Conservation (phyloP, 2,888 invertebrate genomes). For the Cantharis rufa region DNA sequence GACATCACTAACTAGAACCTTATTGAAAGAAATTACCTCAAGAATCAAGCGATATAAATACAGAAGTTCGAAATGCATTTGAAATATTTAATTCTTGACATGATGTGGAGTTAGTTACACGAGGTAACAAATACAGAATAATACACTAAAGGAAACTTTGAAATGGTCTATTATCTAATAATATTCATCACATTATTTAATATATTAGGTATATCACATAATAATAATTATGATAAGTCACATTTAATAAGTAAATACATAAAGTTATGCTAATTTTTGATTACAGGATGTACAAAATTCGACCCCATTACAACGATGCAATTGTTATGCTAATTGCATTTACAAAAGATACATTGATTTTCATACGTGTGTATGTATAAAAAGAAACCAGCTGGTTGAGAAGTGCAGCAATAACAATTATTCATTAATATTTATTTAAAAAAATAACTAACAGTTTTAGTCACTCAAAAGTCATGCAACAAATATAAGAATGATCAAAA, state of each 20-base stretch:
- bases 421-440: background rate
- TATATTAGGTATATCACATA: background rate
- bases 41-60: too few relatives aligned
- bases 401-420: background rate
- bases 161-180: background rate
- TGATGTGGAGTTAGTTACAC: background rate
- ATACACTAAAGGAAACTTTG: background rate
- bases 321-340: background rate
- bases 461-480: background rate
- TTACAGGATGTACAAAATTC: background rate
- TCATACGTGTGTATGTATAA: background rate
- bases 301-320: background rate
- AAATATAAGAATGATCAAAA: background rate
- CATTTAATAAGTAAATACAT: background rate
- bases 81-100: background rate
- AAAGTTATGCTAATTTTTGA: background rate
- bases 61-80: background rate
- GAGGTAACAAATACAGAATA: background rate
- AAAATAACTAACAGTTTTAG: background rate
- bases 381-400: background rate
- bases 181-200: background rate
- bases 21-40: too few relatives aligned
- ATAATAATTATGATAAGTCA: background rate
- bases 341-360: background rate
- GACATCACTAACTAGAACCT: too few relatives aligned